phyloP scores from a whole-genome alignment of 2,797 vertebrate genomes.

The Schizothorax lantsangensis region DNA sequence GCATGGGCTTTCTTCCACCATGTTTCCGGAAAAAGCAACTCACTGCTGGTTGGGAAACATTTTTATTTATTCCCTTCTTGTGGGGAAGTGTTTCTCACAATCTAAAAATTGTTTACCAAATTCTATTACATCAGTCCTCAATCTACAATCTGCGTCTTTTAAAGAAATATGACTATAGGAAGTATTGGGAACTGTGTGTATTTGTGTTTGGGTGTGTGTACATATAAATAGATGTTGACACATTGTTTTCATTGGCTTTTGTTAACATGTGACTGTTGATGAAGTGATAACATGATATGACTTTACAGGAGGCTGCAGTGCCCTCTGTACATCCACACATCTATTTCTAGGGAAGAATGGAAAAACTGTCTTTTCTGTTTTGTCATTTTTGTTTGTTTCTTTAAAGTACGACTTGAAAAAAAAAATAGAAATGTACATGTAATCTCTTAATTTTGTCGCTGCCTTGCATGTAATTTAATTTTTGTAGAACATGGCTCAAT shows the following conservation, averaged over 20 bases:
- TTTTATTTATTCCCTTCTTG: background rate
- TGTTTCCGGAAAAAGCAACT: background rate
- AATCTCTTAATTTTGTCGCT: background rate
- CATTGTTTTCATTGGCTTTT: constrained; percentile 59
- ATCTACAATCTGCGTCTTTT: background rate
- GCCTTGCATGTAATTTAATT: background rate
- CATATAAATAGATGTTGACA: background rate
- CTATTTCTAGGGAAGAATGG: background rate
- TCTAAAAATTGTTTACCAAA: background rate
- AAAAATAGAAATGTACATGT: background rate
- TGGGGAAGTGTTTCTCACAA: background rate
- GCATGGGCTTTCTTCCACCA: background rate
- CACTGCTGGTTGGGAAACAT: background rate
- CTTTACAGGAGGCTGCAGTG: constrained; percentile 73
- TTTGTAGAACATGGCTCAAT: background rate
- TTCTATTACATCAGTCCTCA: background rate
- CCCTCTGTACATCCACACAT: constrained; percentile 44
- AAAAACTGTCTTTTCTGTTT: background rate
- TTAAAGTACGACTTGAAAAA: background rate
- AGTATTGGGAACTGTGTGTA: background rate
- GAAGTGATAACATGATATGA: constrained; percentile 78
- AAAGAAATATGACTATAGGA: background rate
- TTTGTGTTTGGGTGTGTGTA: constrained; percentile 5
- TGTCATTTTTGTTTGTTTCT: background rate
- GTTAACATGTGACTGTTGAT: constrained; percentile 67